These are phyloP conservation scores for Ammospiza caudacuta DNA, from an alignment of 2,113 vertebrate species.

Conservation along the genomic window DNA sequence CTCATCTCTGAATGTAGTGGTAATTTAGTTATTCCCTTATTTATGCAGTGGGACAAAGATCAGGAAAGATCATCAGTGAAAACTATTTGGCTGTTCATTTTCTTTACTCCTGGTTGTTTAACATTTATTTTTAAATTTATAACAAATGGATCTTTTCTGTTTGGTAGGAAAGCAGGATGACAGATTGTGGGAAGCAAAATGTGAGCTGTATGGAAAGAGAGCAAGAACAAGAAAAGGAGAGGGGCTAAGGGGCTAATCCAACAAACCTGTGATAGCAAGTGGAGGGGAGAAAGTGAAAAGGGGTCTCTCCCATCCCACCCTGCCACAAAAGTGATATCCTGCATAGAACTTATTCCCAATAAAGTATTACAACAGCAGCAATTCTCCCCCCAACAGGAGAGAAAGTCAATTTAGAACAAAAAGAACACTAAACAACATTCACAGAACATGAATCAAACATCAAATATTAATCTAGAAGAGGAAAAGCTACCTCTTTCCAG, in stretches of 20 bases:
- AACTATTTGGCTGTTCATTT: conserved; percentile 45
- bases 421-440: background rate
- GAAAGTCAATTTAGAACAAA: background rate
- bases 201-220: conserved; percentile 32
- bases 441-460: background rate
- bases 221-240: background rate
- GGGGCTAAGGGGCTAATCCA: background rate
- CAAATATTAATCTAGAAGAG: background rate
- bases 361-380: background rate
- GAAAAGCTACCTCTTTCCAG: background rate
- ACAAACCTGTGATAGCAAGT: background rate
- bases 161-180: conserved; percentile 49
- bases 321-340: background rate
- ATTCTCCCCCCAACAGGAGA: background rate
- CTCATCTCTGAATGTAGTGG: conserved; percentile 29
- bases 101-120: conserved; percentile 52
- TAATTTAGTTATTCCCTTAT: conserved; percentile 37
- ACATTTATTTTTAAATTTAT: conserved; percentile 41
- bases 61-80: conserved; percentile 61
- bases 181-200: conserved; percentile 58
- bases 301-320: background rate
- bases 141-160: conserved; percentile 48
- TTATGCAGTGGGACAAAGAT: conserved; percentile 52
- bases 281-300: background rate
- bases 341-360: background rate